Evolutionary conservation across 1,140 invertebrate genomes (phyloP).

Genomic region (Macrosteles quadrilineatus): DNA sequence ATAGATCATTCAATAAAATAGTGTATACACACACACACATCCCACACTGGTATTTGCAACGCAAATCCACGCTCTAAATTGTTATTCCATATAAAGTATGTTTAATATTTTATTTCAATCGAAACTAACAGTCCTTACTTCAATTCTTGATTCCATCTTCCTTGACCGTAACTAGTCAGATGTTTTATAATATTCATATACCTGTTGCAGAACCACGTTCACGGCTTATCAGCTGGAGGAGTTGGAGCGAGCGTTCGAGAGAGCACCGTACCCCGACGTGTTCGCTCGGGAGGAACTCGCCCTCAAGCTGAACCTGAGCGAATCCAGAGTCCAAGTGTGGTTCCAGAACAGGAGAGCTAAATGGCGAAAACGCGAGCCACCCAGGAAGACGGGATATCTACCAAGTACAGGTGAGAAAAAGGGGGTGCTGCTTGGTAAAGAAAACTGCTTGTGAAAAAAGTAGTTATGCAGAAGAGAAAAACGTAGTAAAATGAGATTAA

Average conservation of each 20-base stretch:
- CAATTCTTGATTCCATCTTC: too few species aligned
- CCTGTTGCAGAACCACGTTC: constrained; percentile 83
- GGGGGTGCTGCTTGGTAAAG: too few species aligned
- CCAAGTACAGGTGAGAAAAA: constrained; percentile 58
- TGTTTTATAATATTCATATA: background rate
- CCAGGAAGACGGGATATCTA: constrained; percentile 85
- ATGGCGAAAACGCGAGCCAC: constrained; percentile 97
- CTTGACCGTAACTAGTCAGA: background rate
- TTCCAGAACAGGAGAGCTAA: constrained; percentile 95
- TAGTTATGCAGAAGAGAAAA: too few species aligned
- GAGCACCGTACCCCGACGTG: constrained; percentile 95
- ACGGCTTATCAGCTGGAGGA: constrained; percentile 95
- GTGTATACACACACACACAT: too few species aligned
- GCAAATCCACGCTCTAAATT: too few species aligned
- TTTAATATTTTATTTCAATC: too few species aligned
- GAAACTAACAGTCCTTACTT: too few species aligned
- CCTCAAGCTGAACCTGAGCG: constrained; percentile 84
- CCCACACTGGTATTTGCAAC: too few species aligned
- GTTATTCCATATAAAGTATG: too few species aligned
- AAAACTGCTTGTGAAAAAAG: too few species aligned
- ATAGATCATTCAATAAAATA: too few species aligned
- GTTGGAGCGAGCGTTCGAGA: constrained; percentile 89
- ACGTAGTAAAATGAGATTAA: background rate
- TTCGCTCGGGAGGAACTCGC: constrained; percentile 94
- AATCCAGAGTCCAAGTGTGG: constrained; percentile 93